These are phyloP conservation scores for Stictocephala bisonia DNA, from an alignment of 2,888 invertebrate genomes.

Conservation along the genomic window DNA sequence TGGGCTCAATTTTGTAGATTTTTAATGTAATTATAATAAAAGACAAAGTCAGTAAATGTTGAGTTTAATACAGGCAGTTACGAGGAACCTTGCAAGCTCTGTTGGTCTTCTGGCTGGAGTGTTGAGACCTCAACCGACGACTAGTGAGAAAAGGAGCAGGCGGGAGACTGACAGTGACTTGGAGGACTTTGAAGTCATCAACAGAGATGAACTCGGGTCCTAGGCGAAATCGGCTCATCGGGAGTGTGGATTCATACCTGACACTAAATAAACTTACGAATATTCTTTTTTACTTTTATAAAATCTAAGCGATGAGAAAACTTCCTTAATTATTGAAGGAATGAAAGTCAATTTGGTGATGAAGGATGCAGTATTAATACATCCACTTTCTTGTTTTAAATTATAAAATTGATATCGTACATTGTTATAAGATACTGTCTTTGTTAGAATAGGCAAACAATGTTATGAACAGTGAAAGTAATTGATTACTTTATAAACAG, in stretches of 20 bases:
- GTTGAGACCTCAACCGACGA: neutral
- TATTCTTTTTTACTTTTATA: constrained; percentile 16
- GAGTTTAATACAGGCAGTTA: constrained; percentile 10
- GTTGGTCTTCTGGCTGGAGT: constrained; percentile 33
- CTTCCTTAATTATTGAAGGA: no score
- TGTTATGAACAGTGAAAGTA: no score
- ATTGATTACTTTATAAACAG: no score
- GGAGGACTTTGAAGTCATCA: constrained; percentile 42
- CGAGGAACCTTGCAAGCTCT: constrained; percentile 20
- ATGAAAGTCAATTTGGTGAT: no score
- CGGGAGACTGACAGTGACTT: constrained; percentile 28
- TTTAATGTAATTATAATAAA: neutral
- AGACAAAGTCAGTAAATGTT: constrained; percentile 1
- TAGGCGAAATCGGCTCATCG: neutral
- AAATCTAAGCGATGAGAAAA: neutral
- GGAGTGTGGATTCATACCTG: neutral
- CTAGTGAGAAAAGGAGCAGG: neutral
- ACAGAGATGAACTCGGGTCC: constrained; percentile 31
- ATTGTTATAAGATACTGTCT: no score
- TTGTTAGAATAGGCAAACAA: no score
- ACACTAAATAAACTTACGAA: neutral
- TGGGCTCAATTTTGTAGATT: no score
- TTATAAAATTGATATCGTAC: no score
- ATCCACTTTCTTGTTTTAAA: no score
- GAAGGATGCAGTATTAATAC: no score